Percentiles rank a stretch among this genome's conserved stretches.
phyloP scores from a whole-genome alignment of 1,140 invertebrate genomes.

The Drosophila littoralis region DNA sequence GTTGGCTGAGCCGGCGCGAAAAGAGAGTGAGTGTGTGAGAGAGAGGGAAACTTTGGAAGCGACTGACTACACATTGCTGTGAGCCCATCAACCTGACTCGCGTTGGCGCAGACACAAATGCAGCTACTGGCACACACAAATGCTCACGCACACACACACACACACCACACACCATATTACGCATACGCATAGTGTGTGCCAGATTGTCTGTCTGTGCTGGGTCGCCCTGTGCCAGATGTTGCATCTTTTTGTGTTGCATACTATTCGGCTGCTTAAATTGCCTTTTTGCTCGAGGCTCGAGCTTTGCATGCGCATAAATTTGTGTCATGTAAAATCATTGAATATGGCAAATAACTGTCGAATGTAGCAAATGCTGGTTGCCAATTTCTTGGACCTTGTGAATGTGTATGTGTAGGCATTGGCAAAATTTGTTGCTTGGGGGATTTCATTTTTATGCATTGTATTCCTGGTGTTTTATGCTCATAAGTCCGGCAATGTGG shows the following conservation, averaged over 20 bases:
- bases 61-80: constrained; percentile 51
- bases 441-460: constrained; percentile 42
- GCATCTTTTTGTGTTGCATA: constrained; percentile 15
- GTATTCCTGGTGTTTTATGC: constrained; percentile 64
- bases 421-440: constrained; percentile 20
- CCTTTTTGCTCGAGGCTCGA: neutral
- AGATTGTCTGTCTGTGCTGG: neutral
- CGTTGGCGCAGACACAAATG: constrained; percentile 67
- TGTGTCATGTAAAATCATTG: constrained; percentile 78
- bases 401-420: neutral
- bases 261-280: constrained; percentile 5
- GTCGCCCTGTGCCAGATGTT: constrained; percentile 1
- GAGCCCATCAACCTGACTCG: constrained; percentile 61
- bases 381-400: constrained; percentile 4
- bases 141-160: too few relatives aligned
- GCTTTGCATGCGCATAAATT: constrained; percentile 68
- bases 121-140: constrained; percentile 23
- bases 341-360: constrained; percentile 81
- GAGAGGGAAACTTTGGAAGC: constrained; percentile 7
- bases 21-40: constrained; percentile 12
- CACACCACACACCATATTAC: constrained; percentile 7
- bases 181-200: constrained; percentile 39
- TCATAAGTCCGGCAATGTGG: constrained; percentile 70
- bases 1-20: neutral
- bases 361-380: constrained; percentile 20